These are phyloP conservation scores for Rhagoletis zephyria DNA, from an alignment of 1,140 invertebrate genomes.

Conservation along the genomic window DNA sequence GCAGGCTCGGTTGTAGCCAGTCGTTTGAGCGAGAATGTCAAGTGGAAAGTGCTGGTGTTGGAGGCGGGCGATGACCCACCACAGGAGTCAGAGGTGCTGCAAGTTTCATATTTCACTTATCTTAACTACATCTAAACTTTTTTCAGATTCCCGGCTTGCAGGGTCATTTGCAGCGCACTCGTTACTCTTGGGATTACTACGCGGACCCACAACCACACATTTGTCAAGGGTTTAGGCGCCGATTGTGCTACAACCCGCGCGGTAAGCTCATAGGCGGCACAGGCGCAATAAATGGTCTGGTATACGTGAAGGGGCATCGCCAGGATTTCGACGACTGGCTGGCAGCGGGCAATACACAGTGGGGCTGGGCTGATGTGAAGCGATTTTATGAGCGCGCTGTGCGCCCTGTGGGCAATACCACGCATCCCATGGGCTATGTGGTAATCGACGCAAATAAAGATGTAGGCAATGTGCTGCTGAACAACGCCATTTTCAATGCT, in stretches of 20 bases:
- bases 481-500: conserved; percentile 58
- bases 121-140: background rate
- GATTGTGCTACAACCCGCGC: conserved; percentile 81
- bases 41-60: conserved; percentile 76
- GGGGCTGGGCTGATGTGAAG: conserved; percentile 87
- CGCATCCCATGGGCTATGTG: conserved; percentile 61
- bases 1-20: conserved; percentile 78
- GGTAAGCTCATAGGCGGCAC: conserved; percentile 88
- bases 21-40: conserved; percentile 75
- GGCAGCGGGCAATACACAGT: conserved; percentile 82
- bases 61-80: conserved; percentile 78
- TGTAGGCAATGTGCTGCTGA: conserved; percentile 66
- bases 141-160: background rate
- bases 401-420: conserved; percentile 68
- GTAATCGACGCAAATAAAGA: conserved; percentile 58
- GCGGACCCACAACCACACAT: conserved; percentile 81
- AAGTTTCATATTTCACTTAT: background rate
- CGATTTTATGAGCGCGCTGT: conserved; percentile 84
- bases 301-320: conserved; percentile 85
- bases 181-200: conserved; percentile 81
- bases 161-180: conserved; percentile 59
- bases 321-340: conserved; percentile 87
- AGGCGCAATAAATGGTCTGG: conserved; percentile 91
- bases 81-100: conserved; percentile 74
- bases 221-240: conserved; percentile 78